Percentiles rank a stretch among this genome's conserved stretches.
phyloP scores from a whole-genome alignment of 2,888 invertebrate genomes.

The Deilephila elpenor region DNA sequence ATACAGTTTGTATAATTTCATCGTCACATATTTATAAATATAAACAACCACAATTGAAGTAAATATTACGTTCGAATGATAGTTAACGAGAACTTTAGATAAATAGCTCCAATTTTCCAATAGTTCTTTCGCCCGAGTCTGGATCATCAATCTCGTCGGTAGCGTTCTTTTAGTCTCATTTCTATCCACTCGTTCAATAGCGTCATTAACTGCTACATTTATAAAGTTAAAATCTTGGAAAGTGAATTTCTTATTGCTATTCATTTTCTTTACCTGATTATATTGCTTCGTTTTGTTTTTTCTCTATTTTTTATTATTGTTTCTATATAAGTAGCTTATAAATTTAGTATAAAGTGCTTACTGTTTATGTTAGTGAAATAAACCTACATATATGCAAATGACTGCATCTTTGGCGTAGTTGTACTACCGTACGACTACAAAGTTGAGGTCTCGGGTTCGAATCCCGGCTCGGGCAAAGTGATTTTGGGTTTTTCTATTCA shows the following conservation, averaged over 20 bases:
- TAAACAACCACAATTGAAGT: too few species aligned
- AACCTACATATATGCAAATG: too few species aligned
- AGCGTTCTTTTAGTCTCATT: not conserved
- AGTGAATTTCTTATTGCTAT: not conserved
- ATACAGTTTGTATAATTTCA: too few species aligned
- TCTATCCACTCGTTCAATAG: constrained; percentile 5
- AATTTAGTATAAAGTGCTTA: too few species aligned
- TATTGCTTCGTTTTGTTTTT: not conserved
- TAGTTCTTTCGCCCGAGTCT: constrained; percentile 1
- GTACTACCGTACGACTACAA: too few species aligned
- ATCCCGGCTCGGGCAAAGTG: too few species aligned
- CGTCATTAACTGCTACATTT: constrained; percentile 20
- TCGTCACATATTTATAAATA: not conserved
- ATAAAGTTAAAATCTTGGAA: constrained; percentile 1
- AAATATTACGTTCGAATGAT: constrained; percentile 1
- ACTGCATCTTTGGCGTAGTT: too few species aligned
- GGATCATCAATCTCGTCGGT: not conserved
- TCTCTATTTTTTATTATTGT: not conserved
- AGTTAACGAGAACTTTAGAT: constrained; percentile 1
- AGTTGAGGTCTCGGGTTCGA: too few species aligned
- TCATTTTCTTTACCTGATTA: too few species aligned
- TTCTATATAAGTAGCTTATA: not conserved
- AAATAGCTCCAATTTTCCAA: constrained; percentile 21
- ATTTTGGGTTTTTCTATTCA: too few species aligned
- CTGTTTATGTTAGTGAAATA: too few species aligned